Percentiles rank a stretch among this genome's conserved stretches.
Conservation (phyloP, 2,888 invertebrate species). For the Drosophila mulleri region DNA sequence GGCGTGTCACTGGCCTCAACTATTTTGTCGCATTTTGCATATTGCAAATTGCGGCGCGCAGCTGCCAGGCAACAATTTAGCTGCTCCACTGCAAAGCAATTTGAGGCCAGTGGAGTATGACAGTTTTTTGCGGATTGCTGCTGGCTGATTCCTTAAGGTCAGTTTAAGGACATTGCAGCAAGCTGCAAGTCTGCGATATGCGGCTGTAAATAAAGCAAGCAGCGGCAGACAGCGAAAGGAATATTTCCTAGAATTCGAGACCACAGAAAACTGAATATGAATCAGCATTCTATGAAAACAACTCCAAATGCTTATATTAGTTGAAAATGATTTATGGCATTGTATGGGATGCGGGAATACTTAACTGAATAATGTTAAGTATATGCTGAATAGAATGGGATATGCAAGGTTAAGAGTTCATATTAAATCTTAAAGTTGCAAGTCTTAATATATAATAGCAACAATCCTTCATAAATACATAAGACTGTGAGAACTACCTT, state of each 20-base stretch:
- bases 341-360: too few species aligned
- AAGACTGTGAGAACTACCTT: too few species aligned
- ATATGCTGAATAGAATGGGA: background rate
- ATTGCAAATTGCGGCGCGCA: constrained; percentile 59
- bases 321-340: background rate
- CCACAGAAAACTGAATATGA: background rate
- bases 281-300: background rate
- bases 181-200: constrained; percentile 32
- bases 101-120: constrained; percentile 45
- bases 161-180: constrained; percentile 54
- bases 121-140: constrained; percentile 24
- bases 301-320: background rate
- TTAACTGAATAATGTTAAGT: background rate
- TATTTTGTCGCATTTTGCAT: constrained; percentile 76
- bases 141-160: constrained; percentile 48
- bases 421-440: too few species aligned
- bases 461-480: too few species aligned
- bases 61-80: constrained; percentile 44
- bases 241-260: background rate
- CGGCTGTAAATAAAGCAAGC: background rate
- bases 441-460: too few species aligned
- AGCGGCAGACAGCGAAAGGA: background rate
- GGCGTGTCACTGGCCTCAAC: constrained; percentile 57
- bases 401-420: too few species aligned
- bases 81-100: constrained; percentile 50